Evolutionary conservation across 2,113 vertebrate species (phyloP).

Genomic region (Gallinago jamesoni): DNA sequence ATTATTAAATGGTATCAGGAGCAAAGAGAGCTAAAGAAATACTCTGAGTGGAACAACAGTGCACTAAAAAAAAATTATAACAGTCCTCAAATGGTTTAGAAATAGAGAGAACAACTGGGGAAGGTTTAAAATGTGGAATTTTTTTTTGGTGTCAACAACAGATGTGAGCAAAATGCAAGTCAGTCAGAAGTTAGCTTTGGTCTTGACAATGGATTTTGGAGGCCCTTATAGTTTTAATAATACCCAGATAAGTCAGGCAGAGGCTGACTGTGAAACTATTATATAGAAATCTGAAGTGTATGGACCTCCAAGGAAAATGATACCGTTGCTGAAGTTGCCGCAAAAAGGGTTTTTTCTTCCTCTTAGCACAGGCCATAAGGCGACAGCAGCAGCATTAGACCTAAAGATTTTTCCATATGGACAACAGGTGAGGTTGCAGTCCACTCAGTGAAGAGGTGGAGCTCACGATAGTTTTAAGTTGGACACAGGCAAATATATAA

Average conservation of each 20-base stretch:
- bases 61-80: background rate
- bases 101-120: background rate
- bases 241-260: background rate
- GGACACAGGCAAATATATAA: background rate
- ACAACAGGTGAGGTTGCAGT: background rate
- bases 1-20: background rate
- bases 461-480: background rate
- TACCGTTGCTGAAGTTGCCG: background rate
- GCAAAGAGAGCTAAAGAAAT: background rate
- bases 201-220: background rate
- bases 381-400: background rate
- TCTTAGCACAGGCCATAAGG: background rate
- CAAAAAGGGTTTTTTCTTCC: background rate
- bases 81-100: background rate
- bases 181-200: background rate
- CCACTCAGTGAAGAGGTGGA: background rate
- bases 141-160: background rate
- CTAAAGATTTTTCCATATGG: background rate
- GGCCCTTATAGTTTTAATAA: background rate
- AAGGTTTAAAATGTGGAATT: background rate
- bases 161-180: background rate
- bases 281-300: background rate
- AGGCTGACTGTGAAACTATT: background rate
- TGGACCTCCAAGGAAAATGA: background rate
- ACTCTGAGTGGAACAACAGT: background rate